Conservation (phyloP, 2,797 vertebrate species). For the Gadopsis bispinosus region DNA sequence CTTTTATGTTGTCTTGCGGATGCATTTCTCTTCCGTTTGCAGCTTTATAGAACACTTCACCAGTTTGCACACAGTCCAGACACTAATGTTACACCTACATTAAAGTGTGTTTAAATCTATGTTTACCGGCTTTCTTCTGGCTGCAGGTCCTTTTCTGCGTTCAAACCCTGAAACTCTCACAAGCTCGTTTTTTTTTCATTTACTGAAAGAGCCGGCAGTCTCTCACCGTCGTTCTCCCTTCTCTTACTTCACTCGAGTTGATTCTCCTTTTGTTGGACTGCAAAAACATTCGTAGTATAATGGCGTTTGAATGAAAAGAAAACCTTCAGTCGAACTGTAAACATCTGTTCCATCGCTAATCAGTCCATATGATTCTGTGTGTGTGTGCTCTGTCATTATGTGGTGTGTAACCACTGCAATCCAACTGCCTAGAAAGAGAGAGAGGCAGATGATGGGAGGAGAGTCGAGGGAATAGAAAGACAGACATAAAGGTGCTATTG, state of each 20-base stretch:
- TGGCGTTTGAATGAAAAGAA: conserved; percentile 11
- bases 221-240: not conserved
- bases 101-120: not conserved
- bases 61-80: not conserved
- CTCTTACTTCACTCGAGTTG: conserved; percentile 10
- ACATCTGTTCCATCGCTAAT: conserved; percentile 52
- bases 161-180: not conserved
- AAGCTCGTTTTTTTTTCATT: not conserved
- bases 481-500: conserved; percentile 2
- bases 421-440: conserved; percentile 13
- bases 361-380: conserved; percentile 26
- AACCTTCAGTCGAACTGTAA: conserved; percentile 21
- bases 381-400: conserved; percentile 66
- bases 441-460: conserved; percentile 12
- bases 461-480: not conserved
- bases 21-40: not conserved
- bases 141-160: not conserved
- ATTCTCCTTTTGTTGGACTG: not conserved
- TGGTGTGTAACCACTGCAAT: conserved; percentile 67
- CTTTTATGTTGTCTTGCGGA: not conserved
- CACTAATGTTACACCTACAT: not conserved
- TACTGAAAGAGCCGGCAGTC: too few species aligned
- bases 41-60: not conserved
- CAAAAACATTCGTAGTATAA: not conserved
- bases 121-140: not conserved